Conservation (phyloP, 2,797 vertebrate species). For the Sebastes oblongus region DNA sequence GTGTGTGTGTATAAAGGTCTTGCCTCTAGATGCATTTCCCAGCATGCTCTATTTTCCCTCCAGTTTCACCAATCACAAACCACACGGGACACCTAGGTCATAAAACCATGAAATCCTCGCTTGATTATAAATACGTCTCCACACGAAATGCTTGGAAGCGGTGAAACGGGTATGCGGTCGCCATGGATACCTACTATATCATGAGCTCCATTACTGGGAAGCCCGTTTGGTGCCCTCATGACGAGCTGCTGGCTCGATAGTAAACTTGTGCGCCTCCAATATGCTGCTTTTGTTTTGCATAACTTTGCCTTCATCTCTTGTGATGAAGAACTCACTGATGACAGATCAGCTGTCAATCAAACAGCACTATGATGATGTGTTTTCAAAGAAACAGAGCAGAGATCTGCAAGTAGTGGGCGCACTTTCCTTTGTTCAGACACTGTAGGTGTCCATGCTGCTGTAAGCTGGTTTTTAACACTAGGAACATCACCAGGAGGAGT, state of each 20-base stretch:
- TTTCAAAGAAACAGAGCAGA: not conserved
- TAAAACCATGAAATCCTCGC: constrained; percentile 25
- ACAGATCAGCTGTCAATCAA: constrained; percentile 1
- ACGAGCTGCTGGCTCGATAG: not conserved
- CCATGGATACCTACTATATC: constrained; percentile 35
- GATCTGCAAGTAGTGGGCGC: not conserved
- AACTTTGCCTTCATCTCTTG: not conserved
- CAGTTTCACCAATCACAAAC: not conserved
- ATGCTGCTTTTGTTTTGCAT: constrained; percentile 5
- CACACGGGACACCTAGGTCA: constrained; percentile 10
- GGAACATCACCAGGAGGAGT: not conserved
- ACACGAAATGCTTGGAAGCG: not conserved
- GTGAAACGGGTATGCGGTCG: constrained; percentile 5
- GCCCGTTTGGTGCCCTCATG: not conserved
- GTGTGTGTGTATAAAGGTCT: not conserved
- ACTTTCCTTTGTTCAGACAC: not conserved
- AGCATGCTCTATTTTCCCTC: not conserved
- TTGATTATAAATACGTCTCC: constrained; percentile 13
- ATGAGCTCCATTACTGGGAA: constrained; percentile 13
- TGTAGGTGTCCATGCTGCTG: not conserved
- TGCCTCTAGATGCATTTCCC: not conserved
- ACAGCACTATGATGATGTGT: not conserved
- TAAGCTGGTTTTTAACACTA: not conserved
- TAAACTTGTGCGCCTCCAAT: not conserved
- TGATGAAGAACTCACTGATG: not conserved